Evolutionary conservation across 2,888 invertebrate genomes (phyloP).

Genomic region (Allophyes oxyacanthae): DNA sequence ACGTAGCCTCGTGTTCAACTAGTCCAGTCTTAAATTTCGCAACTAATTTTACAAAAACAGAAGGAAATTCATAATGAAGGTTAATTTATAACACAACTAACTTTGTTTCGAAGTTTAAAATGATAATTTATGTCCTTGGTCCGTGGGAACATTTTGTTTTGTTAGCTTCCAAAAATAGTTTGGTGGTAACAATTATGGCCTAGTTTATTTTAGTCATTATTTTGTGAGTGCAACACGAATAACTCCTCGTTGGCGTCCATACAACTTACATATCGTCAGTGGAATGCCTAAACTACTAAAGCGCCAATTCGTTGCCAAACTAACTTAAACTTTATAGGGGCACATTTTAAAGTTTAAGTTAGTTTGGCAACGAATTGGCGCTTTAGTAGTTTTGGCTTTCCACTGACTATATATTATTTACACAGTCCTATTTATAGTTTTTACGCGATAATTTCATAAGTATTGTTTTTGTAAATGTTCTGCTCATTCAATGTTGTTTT

Average conservation of each 20-base stretch:
- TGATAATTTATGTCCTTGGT: constrained; percentile 20
- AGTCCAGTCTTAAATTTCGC: no score
- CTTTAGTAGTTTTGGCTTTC: no score
- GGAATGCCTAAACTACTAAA: no score
- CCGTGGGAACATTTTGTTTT: constrained; percentile 30
- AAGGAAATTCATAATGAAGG: neutral
- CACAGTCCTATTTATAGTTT: constrained; percentile 11
- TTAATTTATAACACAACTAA: constrained; percentile 4
- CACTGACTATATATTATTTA: no score
- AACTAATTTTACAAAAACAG: no score
- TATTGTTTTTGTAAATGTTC: constrained; percentile 1
- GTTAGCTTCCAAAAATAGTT: constrained; percentile 38
- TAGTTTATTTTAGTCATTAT: constrained; percentile 32
- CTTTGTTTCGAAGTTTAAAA: constrained; percentile 25
- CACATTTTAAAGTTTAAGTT: no score
- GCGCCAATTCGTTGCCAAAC: no score
- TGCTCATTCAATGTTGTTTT: neutral
- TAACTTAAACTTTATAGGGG: no score
- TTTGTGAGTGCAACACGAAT: constrained; percentile 45
- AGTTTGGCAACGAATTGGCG: no score
- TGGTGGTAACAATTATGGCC: constrained; percentile 16
- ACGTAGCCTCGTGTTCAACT: no score
- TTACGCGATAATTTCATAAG: constrained; percentile 6
- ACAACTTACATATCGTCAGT: constrained; percentile 13
- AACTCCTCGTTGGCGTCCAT: constrained; percentile 32